These are phyloP conservation scores for Scophthalmus maximus DNA, from an alignment of 2,113 vertebrate genomes.

Conservation along the genomic window DNA sequence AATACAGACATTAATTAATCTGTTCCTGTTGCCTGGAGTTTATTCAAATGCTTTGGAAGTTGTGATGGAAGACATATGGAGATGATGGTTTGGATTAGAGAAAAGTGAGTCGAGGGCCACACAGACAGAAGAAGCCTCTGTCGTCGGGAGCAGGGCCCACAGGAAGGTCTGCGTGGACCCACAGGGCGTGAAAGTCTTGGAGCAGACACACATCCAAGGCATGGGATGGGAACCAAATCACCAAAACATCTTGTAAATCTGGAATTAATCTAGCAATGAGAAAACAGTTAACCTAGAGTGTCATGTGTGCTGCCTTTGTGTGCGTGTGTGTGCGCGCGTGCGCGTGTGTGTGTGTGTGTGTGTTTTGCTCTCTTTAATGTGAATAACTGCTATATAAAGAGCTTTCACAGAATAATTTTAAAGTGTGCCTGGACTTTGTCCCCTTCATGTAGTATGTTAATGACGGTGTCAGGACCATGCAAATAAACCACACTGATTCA, in stretches of 20 bases:
- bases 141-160: constrained; percentile 65
- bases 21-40: constrained; percentile 79
- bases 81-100: constrained; percentile 76
- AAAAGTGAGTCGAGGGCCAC: constrained; percentile 63
- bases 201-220: constrained; percentile 29
- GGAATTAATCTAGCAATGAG: constrained; percentile 36
- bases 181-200: constrained; percentile 45
- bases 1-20: constrained; percentile 79
- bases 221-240: constrained; percentile 31
- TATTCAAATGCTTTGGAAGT: constrained; percentile 71
- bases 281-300: constrained; percentile 9
- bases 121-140: constrained; percentile 74
- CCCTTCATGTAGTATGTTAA: constrained; percentile 14
- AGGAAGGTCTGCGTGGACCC: constrained; percentile 61
- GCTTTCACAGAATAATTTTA: background rate
- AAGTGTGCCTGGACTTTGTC: constrained; percentile 6
- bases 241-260: constrained; percentile 27
- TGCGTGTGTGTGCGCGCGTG: background rate
- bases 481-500: constrained; percentile 59
- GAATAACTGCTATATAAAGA: background rate
- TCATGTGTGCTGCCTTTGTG: constrained; percentile 1
- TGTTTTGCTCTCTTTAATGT: background rate
- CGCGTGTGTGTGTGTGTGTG: background rate
- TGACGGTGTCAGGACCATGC: constrained; percentile 18
- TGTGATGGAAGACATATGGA: constrained; percentile 82